A percentile compares a stretch with the other conserved stretches of the same genome.
Evolutionary conservation across 1,140 invertebrate species (phyloP).

Genomic region (Leptoteleia sp.): DNA sequence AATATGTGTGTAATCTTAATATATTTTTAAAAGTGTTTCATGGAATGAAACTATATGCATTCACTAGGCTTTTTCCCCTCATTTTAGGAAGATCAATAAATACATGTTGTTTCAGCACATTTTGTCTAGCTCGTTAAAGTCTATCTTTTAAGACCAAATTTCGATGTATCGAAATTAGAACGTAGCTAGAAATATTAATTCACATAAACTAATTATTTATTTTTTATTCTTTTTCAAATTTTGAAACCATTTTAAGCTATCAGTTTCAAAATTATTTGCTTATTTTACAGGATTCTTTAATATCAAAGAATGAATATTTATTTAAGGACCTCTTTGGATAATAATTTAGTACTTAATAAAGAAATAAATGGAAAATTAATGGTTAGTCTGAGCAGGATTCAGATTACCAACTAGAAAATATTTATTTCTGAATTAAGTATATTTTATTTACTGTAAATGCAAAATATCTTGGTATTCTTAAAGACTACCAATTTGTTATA

Average conservation of each 20-base stretch:
- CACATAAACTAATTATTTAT: no score
- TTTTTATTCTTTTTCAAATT: conserved; percentile 16
- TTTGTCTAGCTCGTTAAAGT: conserved; percentile 65
- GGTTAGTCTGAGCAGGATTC: no score
- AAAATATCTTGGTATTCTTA: no score
- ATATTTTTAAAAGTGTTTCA: conserved; percentile 36
- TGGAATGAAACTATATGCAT: conserved; percentile 69
- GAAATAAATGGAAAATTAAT: no score
- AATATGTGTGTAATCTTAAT: conserved; percentile 47
- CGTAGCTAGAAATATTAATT: conserved; percentile 27
- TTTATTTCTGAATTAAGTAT: no score
- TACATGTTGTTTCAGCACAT: conserved; percentile 79
- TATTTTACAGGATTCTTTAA: conserved; percentile 56
- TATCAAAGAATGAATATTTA: no score
- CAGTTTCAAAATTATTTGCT: conserved; percentile 35
- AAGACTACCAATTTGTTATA: no score
- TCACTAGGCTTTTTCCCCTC: conserved; percentile 82
- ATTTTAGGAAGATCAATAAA: conserved; percentile 78
- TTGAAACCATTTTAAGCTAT: neutral
- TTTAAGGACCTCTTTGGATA: no score
- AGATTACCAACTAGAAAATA: no score
- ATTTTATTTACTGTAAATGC: no score
- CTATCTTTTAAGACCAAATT: conserved; percentile 38
- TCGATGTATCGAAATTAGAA: conserved; percentile 31
- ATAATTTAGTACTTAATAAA: no score